These are phyloP conservation scores for Drosophila cardini DNA, from an alignment of 1,140 invertebrate species.

Conservation along the genomic window DNA sequence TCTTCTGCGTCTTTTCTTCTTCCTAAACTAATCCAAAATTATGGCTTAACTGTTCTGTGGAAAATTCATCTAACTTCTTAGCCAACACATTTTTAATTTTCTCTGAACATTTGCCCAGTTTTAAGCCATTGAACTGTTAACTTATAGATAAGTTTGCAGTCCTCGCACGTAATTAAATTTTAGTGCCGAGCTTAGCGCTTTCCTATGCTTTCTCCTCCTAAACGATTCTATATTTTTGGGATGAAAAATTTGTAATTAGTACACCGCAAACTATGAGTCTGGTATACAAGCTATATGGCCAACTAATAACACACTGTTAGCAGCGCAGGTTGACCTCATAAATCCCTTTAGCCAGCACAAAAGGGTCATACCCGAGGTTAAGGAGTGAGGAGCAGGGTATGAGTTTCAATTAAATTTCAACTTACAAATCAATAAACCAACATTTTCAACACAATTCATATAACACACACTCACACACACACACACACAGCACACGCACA, in stretches of 20 bases:
- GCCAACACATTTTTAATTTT: neutral
- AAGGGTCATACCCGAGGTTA: neutral
- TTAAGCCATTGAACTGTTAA: conserved; percentile 58
- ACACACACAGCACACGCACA: conserved; percentile 6
- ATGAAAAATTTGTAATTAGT: conserved; percentile 66
- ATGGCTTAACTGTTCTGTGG: too few relatives aligned
- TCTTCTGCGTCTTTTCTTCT: neutral
- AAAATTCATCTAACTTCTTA: neutral
- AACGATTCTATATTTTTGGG: conserved; percentile 50
- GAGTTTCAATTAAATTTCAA: conserved; percentile 79
- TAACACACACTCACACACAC: conserved; percentile 21
- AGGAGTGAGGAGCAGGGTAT: conserved; percentile 1
- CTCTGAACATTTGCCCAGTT: neutral
- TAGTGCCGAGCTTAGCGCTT: conserved; percentile 60
- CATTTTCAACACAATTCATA: conserved; percentile 79
- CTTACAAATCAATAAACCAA: conserved; percentile 82
- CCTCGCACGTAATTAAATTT: conserved; percentile 70
- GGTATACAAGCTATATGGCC: conserved; percentile 37
- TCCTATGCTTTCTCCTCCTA: conserved; percentile 29
- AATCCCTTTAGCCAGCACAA: conserved; percentile 40
- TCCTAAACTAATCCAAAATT: neutral
- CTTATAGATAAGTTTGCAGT: conserved; percentile 52
- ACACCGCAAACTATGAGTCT: conserved; percentile 65
- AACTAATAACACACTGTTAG: conserved; percentile 29
- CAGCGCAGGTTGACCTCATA: conserved; percentile 48